phyloP scores from a whole-genome alignment of 2,113 vertebrate species.

The Phalacrocorax pelagicus region DNA sequence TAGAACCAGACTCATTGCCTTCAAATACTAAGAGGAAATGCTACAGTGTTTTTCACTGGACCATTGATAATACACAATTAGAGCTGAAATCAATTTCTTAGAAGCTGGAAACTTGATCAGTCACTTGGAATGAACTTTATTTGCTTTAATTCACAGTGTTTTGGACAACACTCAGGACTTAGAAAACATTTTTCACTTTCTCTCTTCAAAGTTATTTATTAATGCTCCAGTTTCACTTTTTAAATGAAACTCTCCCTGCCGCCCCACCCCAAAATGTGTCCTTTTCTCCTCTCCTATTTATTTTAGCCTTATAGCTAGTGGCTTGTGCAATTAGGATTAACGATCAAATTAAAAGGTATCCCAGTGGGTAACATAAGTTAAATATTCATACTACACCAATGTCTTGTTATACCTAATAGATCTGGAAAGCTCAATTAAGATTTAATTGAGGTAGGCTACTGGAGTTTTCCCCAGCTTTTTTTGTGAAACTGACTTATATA shows the following conservation, averaged over 20 bases:
- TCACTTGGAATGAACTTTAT: neutral
- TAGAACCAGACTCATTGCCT: neutral
- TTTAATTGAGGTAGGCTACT: neutral
- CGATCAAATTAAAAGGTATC: conserved; percentile 9
- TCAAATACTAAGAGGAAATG: neutral
- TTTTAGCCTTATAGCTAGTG: neutral
- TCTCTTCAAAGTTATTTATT: neutral
- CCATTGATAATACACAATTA: neutral
- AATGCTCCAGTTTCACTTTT: neutral
- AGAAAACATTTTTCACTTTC: neutral
- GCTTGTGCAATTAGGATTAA: conserved; percentile 43
- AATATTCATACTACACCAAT: neutral
- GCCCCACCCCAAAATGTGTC: neutral
- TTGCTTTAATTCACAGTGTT: neutral
- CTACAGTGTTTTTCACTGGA: neutral
- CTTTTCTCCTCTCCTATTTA: conserved; percentile 8
- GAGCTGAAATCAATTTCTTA: neutral
- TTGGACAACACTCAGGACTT: neutral
- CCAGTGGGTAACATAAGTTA: neutral
- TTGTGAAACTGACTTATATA: neutral
- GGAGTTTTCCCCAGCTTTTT: neutral
- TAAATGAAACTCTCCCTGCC: neutral
- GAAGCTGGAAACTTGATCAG: neutral
- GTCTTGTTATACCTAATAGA: neutral
- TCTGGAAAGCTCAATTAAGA: conserved; percentile 25